Evolutionary conservation across 2,113 vertebrate species (phyloP).

Genomic region (Calyptomena viridis): DNA sequence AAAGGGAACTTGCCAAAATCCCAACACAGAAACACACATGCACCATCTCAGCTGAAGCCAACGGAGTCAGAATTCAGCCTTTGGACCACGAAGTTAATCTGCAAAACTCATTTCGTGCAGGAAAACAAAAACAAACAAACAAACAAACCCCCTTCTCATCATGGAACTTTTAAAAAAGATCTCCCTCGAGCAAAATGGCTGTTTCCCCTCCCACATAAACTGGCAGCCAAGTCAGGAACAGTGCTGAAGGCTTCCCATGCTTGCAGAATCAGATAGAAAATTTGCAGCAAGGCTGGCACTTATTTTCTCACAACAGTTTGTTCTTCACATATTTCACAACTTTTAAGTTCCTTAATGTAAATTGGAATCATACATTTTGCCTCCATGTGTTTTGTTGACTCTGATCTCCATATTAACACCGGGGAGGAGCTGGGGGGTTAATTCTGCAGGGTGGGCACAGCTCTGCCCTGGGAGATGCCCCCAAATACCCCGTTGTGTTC

Average conservation of each 20-base stretch:
- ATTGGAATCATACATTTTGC: slow-evolving; percentile 63
- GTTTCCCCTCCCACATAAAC: slow-evolving; percentile 71
- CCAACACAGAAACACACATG: background rate
- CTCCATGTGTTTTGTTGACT: slow-evolving; percentile 68
- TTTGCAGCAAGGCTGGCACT: slow-evolving; percentile 71
- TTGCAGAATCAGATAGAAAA: slow-evolving; percentile 62
- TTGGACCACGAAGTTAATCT: slow-evolving; percentile 34
- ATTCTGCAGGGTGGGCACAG: background rate
- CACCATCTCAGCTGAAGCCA: background rate
- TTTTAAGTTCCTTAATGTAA: slow-evolving; percentile 69
- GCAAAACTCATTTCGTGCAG: slow-evolving; percentile 38
- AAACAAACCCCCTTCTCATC: slow-evolving; percentile 57
- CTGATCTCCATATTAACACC: slow-evolving; percentile 49
- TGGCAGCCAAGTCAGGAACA: slow-evolving; percentile 71
- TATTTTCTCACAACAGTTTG: slow-evolving; percentile 72
- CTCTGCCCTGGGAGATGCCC: background rate
- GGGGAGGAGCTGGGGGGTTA: background rate
- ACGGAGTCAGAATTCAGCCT: slow-evolving; percentile 29
- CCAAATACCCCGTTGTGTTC: background rate
- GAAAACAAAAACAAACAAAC: slow-evolving; percentile 54
- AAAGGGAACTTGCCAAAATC: background rate
- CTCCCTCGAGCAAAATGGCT: slow-evolving; percentile 66
- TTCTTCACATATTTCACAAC: slow-evolving; percentile 72
- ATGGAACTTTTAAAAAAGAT: slow-evolving; percentile 60
- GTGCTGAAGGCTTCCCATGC: slow-evolving; percentile 61